Percentiles rank a stretch among this genome's conserved stretches.
Conservation (phyloP, 2,113 vertebrate genomes). For the Prietella phreatophila region DNA sequence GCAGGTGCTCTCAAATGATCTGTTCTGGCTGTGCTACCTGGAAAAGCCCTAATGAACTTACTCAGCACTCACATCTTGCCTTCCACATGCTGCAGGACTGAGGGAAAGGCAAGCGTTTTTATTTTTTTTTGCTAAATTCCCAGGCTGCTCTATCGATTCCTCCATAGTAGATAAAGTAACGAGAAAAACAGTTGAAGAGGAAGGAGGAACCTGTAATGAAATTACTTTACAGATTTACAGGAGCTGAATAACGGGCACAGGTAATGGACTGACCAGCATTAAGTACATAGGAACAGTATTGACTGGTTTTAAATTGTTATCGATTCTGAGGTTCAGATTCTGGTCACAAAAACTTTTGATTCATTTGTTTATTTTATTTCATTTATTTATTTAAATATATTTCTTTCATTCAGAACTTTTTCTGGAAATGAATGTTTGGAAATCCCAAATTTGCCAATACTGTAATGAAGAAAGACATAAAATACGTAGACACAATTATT, state of each 20-base stretch:
- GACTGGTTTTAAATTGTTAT: constrained; percentile 12
- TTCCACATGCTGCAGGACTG: background rate
- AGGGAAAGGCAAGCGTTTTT: background rate
- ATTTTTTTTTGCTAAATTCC: constrained; percentile 11
- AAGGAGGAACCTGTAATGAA: constrained; percentile 16
- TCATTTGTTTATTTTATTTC: background rate
- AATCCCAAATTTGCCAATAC: background rate
- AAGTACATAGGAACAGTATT: background rate
- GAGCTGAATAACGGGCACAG: background rate
- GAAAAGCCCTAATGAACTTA: constrained; percentile 24
- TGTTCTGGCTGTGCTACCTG: constrained; percentile 6
- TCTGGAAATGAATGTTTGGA: background rate
- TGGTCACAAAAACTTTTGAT: background rate
- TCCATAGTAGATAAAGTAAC: background rate
- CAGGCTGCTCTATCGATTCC: constrained; percentile 13
- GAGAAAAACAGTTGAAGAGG: background rate
- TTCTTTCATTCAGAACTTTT: background rate
- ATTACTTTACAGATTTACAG: background rate
- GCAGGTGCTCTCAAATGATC: background rate
- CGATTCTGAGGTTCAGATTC: constrained; percentile 18
- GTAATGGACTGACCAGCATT: background rate
- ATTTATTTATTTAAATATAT: background rate
- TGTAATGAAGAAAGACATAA: background rate
- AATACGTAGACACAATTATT: background rate
- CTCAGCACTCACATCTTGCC: constrained; percentile 3